These are phyloP conservation scores for Pygocentrus nattereri DNA, from an alignment of 2,797 vertebrate genomes.

Conservation along the genomic window DNA sequence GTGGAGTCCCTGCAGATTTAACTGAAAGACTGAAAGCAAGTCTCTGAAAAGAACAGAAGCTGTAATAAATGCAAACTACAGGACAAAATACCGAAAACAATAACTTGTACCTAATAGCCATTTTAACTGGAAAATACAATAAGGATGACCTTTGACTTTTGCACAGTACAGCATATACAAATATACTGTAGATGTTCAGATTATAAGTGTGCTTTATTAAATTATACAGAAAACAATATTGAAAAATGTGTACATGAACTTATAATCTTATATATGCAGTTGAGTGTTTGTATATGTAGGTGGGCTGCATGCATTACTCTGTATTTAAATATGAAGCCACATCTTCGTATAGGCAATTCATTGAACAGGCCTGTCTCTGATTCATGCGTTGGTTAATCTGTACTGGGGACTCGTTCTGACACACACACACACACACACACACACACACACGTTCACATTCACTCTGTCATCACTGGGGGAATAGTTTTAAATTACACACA, in stretches of 20 bases:
- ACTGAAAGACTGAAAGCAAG: no score
- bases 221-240: no score
- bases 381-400: slow-evolving; percentile 56
- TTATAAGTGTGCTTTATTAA: neutral
- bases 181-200: no score
- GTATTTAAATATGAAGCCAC: slow-evolving; percentile 36
- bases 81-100: no score
- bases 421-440: slow-evolving; percentile 40
- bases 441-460: slow-evolving; percentile 24
- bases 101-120: no score
- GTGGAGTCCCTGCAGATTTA: no score
- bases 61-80: no score
- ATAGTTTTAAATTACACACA: slow-evolving; percentile 28
- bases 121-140: no score
- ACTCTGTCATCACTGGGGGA: neutral
- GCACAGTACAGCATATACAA: no score
- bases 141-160: no score
- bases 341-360: slow-evolving; percentile 43
- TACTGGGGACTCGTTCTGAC: slow-evolving; percentile 51
- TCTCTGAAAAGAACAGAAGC: no score
- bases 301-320: slow-evolving; percentile 53
- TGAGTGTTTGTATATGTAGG: slow-evolving; percentile 15
- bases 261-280: neutral
- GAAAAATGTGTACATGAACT: neutral
- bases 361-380: slow-evolving; percentile 49